These are phyloP conservation scores for Natator depressus DNA, from an alignment of 2,113 vertebrate genomes.

Conservation along the genomic window DNA sequence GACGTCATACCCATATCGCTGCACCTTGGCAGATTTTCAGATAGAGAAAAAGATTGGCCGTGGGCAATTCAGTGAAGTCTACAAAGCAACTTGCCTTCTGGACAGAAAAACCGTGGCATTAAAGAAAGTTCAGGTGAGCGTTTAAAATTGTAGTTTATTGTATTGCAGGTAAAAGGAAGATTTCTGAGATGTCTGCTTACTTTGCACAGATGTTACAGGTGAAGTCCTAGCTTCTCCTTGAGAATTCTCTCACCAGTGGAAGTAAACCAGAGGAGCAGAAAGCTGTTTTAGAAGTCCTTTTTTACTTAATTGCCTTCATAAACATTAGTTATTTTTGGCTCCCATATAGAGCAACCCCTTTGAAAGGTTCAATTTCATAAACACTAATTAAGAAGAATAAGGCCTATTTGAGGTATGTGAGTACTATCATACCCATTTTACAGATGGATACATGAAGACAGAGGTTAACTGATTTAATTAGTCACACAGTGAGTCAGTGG, in stretches of 20 bases:
- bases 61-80: slow-evolving; percentile 88
- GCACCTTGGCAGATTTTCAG: slow-evolving; percentile 84
- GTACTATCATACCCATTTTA: neutral
- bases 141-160: neutral
- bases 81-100: slow-evolving; percentile 83
- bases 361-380: neutral
- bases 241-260: neutral
- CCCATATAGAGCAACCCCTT: neutral
- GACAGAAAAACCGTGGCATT: slow-evolving; percentile 85
- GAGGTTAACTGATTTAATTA: neutral
- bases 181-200: accelerated
- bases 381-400: too few relatives aligned
- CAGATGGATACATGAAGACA: neutral
- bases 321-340: neutral
- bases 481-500: neutral
- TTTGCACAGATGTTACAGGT: too few relatives aligned
- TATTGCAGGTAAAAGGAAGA: accelerated
- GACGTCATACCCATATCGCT: slow-evolving; percentile 76
- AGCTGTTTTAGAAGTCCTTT: neutral
- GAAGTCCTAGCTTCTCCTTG: neutral
- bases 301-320: neutral
- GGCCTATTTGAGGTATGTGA: too few relatives aligned
- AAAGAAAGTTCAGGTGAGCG: slow-evolving; percentile 85
- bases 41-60: slow-evolving; percentile 87
- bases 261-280: neutral